A percentile compares a stretch with the other conserved stretches of the same genome.
phyloP scores from a whole-genome alignment of 2,888 invertebrate genomes.

The Leucozona laternaria region DNA sequence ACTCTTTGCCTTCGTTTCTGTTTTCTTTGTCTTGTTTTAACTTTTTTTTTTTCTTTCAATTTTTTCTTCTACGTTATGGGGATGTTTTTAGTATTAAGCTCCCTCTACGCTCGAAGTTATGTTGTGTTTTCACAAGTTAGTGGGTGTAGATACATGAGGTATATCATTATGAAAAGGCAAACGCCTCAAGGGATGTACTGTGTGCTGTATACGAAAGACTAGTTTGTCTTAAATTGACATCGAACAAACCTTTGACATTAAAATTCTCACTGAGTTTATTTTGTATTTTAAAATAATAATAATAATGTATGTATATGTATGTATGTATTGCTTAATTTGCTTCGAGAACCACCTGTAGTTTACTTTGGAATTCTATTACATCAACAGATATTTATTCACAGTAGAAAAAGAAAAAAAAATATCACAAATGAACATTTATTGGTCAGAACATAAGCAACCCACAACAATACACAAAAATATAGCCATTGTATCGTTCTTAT shows the following conservation, averaged over 20 bases:
- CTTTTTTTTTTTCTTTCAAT: neutral
- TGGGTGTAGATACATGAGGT: conserved; percentile 34
- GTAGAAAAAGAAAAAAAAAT: neutral
- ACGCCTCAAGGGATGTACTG: conserved; percentile 23
- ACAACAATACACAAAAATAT: too few relatives aligned
- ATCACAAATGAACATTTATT: neutral
- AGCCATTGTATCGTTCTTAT: too few relatives aligned
- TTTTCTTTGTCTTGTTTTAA: conserved; percentile 2
- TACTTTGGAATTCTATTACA: neutral
- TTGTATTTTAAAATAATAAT: conserved; percentile 19
- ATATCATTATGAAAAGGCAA: conserved; percentile 36
- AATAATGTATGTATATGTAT: conserved; percentile 5
- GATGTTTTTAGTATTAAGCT: conserved; percentile 3
- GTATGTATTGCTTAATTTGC: neutral
- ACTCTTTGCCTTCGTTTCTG: conserved; percentile 13
- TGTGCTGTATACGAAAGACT: conserved; percentile 15
- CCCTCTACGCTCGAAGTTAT: neutral
- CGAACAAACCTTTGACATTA: conserved; percentile 40
- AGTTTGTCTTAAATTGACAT: conserved; percentile 40
- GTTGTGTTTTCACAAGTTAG: conserved; percentile 19
- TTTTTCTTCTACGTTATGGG: conserved; percentile 4
- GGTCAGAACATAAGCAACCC: neutral
- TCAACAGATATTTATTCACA: neutral
- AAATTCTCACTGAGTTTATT: conserved; percentile 27
- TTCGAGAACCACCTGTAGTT: conserved; percentile 33